Conservation (phyloP, 1,140 invertebrate species). For the Saccostrea glomerata region DNA sequence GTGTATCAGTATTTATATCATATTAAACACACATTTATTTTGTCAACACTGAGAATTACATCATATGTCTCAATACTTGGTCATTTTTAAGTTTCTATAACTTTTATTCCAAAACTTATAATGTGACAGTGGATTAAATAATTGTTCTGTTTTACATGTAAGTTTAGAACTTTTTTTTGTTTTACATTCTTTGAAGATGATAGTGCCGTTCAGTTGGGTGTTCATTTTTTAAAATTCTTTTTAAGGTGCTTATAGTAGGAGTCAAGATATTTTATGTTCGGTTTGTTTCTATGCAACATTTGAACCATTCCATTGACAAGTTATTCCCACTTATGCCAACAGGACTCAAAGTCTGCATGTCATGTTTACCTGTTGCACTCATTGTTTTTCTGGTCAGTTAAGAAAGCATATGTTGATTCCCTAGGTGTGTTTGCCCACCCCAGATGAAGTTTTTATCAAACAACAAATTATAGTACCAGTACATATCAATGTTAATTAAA, state of each 20-base stretch:
- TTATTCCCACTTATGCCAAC: constrained; percentile 32
- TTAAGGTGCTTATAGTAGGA: constrained; percentile 17
- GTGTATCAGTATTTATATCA: constrained; percentile 36
- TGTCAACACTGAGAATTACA: constrained; percentile 29
- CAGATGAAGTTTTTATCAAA: neutral
- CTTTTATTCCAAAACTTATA: neutral
- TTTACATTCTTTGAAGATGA: neutral
- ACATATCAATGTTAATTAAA: neutral
- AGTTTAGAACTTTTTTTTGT: neutral
- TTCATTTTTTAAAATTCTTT: constrained; percentile 18
- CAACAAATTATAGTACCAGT: neutral
- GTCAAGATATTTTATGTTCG: constrained; percentile 21
- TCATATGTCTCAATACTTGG: constrained; percentile 18
- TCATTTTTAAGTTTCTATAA: neutral
- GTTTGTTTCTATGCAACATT: constrained; percentile 34
- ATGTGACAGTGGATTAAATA: neutral
- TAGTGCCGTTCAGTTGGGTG: constrained; percentile 15
- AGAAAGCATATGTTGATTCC: neutral
- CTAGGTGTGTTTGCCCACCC: neutral
- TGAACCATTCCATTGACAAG: constrained; percentile 26
- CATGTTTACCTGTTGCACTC: constrained; percentile 3
- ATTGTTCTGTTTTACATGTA: neutral
- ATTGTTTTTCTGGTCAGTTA: neutral
- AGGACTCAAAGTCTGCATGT: neutral
- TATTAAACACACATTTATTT: neutral